A percentile compares a stretch with the other conserved stretches of the same genome.
Conservation (phyloP, 1,140 invertebrate species). For the Drosophila navojoa region DNA sequence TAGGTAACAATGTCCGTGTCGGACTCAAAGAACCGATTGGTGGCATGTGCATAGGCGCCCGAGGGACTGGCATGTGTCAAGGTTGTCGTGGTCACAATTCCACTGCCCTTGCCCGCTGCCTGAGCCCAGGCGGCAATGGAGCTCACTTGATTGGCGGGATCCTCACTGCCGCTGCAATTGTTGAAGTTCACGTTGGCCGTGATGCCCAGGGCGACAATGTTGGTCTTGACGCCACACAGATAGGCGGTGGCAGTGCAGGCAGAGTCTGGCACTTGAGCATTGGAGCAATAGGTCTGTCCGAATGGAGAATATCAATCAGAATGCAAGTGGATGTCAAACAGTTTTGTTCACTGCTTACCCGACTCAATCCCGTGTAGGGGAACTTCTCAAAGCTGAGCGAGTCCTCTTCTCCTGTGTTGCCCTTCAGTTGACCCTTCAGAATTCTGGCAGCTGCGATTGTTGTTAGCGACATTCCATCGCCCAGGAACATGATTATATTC, state of each 20-base stretch:
- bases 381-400: slow-evolving; percentile 90
- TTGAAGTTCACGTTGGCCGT: slow-evolving; percentile 86
- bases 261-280: slow-evolving; percentile 92
- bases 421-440: slow-evolving; percentile 87
- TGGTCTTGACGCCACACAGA: slow-evolving; percentile 89
- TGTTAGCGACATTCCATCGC: slow-evolving; percentile 91
- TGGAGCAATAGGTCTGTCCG: slow-evolving; percentile 87
- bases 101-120: slow-evolving; percentile 86
- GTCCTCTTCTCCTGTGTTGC: slow-evolving; percentile 87
- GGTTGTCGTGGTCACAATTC: slow-evolving; percentile 80
- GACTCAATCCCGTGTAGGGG: slow-evolving; percentile 88
- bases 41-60: slow-evolving; percentile 85
- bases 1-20: slow-evolving; percentile 86
- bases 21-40: slow-evolving; percentile 91
- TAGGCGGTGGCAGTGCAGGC: slow-evolving; percentile 90
- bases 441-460: slow-evolving; percentile 89
- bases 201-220: slow-evolving; percentile 88
- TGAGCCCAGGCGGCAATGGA: slow-evolving; percentile 94
- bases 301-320: too few relatives aligned
- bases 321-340: neutral
- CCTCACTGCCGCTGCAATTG: slow-evolving; percentile 88
- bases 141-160: slow-evolving; percentile 85
- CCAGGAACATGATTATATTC: slow-evolving; percentile 90
- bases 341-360: slow-evolving; percentile 69
- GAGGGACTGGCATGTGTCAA: slow-evolving; percentile 82